A percentile compares a stretch with the other conserved stretches of the same genome.
phyloP scores from a whole-genome alignment of 2,888 invertebrate genomes.

The Eubasilissa splendida region DNA sequence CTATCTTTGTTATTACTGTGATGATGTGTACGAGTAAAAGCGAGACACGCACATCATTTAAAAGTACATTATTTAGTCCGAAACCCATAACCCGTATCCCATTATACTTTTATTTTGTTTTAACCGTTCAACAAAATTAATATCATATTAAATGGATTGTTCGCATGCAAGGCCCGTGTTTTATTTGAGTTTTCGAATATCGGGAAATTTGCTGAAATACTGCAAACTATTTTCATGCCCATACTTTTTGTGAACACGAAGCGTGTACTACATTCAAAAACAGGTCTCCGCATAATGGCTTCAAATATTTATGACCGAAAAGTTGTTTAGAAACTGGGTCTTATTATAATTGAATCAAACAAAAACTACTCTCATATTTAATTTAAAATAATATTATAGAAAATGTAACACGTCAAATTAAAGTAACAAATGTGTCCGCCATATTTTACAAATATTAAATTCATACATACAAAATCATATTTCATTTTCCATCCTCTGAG shows the following conservation, averaged over 20 bases:
- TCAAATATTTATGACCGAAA: constrained; percentile 15
- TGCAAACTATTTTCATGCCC: constrained; percentile 33
- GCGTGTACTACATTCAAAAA: constrained; percentile 16
- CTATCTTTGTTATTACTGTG: not conserved
- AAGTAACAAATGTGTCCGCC: not conserved
- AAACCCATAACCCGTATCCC: constrained; percentile 39
- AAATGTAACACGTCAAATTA: constrained; percentile 9
- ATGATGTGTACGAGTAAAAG: constrained; percentile 16
- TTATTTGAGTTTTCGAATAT: constrained; percentile 32
- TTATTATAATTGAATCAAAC: constrained; percentile 10
- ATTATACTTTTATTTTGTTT: constrained; percentile 43
- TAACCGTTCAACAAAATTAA: constrained; percentile 36
- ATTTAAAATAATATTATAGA: not conserved
- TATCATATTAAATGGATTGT: constrained; percentile 43
- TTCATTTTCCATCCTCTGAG: constrained; percentile 42
- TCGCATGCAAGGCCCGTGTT: constrained; percentile 44
- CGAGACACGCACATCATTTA: constrained; percentile 46
- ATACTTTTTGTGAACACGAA: constrained; percentile 38
- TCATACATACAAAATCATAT: constrained; percentile 36
- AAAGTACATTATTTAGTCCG: constrained; percentile 43
- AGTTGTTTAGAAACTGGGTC: not conserved
- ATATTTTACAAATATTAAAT: constrained; percentile 24
- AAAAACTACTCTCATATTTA: not conserved
- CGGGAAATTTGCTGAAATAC: constrained; percentile 35
- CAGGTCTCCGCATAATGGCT: constrained; percentile 13